Conservation (phyloP, 2,888 invertebrate genomes). For the Opisthograptis luteolata region DNA sequence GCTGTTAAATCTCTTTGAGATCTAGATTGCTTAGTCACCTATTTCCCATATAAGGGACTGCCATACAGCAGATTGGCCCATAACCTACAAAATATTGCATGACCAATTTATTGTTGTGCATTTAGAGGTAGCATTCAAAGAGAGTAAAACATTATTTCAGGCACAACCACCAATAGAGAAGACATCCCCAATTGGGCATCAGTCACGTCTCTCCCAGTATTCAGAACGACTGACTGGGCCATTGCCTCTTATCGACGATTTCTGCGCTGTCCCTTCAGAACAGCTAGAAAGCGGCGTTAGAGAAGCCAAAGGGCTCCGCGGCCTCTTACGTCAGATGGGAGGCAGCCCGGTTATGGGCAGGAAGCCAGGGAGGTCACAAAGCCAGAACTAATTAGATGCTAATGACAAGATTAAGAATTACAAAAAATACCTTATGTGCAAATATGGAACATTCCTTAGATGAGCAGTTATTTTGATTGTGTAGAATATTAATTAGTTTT, state of each 20-base stretch:
- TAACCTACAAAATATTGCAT: too few species aligned
- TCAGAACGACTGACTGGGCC: constrained; percentile 84
- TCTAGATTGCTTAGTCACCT: too few species aligned
- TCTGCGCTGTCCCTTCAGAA: constrained; percentile 94
- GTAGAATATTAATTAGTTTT: too few species aligned
- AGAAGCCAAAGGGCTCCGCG: constrained; percentile 91
- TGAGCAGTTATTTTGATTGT: too few species aligned
- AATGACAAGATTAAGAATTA: too few species aligned
- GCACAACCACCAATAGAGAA: constrained; percentile 55
- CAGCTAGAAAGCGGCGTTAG: constrained; percentile 84
- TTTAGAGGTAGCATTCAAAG: too few species aligned
- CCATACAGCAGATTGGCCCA: too few species aligned
- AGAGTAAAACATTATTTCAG: constrained; percentile 37
- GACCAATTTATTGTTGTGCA: too few species aligned
- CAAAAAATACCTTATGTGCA: too few species aligned
- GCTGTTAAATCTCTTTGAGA: too few species aligned
- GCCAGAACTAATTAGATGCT: constrained; percentile 68
- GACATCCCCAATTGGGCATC: constrained; percentile 84
- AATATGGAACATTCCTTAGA: constrained; percentile 4
- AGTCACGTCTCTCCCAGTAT: constrained; percentile 86
- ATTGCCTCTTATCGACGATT: constrained; percentile 94
- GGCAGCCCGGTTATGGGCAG: constrained; percentile 92
- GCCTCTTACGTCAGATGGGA: constrained; percentile 92
- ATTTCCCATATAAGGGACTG: too few species aligned
- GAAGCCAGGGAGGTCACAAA: constrained; percentile 83